These are phyloP conservation scores for Noctua janthe DNA, from an alignment of 2,888 invertebrate genomes.

Conservation along the genomic window DNA sequence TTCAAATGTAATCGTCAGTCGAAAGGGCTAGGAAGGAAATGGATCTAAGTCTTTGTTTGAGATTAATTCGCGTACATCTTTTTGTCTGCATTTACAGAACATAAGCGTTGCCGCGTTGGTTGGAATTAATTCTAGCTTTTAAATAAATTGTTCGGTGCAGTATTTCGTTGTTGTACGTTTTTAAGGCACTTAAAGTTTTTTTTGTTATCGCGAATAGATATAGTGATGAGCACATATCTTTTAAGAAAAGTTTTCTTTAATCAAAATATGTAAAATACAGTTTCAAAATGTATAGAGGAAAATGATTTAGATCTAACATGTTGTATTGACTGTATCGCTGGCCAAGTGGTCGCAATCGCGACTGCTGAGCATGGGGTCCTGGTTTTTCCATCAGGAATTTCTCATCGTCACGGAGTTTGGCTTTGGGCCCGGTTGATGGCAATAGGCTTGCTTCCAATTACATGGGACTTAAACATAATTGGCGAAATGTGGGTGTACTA, in stretches of 20 bases:
- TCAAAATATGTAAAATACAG: background rate
- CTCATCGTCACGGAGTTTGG: too few species aligned
- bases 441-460: too few species aligned
- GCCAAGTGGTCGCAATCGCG: too few species aligned
- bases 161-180: background rate
- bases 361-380: too few species aligned
- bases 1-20: conserved; percentile 46
- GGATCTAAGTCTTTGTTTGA: conserved; percentile 42
- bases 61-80: conserved; percentile 38
- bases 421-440: too few species aligned
- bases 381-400: too few species aligned
- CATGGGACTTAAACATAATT: too few species aligned
- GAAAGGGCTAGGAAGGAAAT: conserved; percentile 46
- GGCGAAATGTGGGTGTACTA: too few species aligned
- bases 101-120: conserved; percentile 8
- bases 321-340: too few species aligned
- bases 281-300: background rate
- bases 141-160: conserved; percentile 9
- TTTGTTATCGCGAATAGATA: background rate
- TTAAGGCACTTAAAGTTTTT: background rate
- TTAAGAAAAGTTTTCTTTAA: background rate
- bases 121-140: conserved; percentile 32
- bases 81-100: conserved; percentile 43
- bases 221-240: background rate
- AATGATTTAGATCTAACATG: background rate